Conservation (phyloP, 1,140 invertebrate species). For the Mactra quadrangularis region DNA sequence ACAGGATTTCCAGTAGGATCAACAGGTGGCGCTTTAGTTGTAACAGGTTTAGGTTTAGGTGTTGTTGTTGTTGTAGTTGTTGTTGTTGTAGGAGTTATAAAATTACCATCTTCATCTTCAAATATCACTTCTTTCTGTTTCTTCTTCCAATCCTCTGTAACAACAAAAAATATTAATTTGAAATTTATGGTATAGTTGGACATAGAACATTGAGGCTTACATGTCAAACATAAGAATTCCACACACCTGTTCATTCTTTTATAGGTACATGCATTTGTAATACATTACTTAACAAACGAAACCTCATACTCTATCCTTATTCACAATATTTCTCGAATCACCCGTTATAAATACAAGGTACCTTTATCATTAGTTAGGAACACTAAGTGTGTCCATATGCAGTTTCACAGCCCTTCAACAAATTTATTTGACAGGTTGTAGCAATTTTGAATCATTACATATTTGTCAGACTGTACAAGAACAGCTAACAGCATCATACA, state of each 20-base stretch:
- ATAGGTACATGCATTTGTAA: background rate
- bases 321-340: too few species aligned
- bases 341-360: too few species aligned
- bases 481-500: too few species aligned
- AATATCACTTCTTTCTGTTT: constrained; percentile 23
- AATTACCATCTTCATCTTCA: constrained; percentile 22
- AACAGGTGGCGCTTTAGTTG: background rate
- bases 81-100: constrained; percentile 24
- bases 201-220: background rate
- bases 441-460: too few species aligned
- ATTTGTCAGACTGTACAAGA: too few species aligned
- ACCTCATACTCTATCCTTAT: background rate
- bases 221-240: background rate
- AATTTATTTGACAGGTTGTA: too few species aligned
- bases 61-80: constrained; percentile 24
- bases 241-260: background rate
- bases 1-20: constrained; percentile 10
- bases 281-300: background rate
- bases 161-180: background rate
- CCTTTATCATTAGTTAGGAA: too few species aligned
- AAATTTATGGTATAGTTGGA: background rate
- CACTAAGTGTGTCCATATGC: too few species aligned
- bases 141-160: constrained; percentile 35
- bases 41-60: background rate
- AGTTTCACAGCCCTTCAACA: too few species aligned